Evolutionary conservation across 2,888 invertebrate species (phyloP).

Genomic region (Sphaerophoria taeniata): DNA sequence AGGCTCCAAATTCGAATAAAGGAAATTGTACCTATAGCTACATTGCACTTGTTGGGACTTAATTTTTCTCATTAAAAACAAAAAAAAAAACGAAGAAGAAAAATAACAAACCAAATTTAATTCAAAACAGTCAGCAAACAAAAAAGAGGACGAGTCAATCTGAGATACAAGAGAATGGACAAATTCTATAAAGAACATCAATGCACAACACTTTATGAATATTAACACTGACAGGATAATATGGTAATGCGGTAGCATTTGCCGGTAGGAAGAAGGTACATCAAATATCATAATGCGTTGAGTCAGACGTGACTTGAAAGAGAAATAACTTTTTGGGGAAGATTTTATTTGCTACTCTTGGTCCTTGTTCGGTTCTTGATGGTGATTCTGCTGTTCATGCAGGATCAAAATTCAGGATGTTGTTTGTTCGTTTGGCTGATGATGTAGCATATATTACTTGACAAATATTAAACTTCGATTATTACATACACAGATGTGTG

Average conservation of each 20-base stretch:
- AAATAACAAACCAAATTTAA: constrained; percentile 31
- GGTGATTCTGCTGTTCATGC: neutral
- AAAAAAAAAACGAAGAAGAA: neutral
- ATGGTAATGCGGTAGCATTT: constrained; percentile 42
- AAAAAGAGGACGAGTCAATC: constrained; percentile 53
- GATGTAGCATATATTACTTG: constrained; percentile 13
- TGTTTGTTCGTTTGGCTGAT: constrained; percentile 25
- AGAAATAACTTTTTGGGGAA: constrained; percentile 5
- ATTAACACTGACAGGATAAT: constrained; percentile 55
- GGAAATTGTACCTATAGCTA: constrained; percentile 5
- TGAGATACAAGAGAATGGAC: constrained; percentile 40
- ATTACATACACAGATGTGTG: neutral
- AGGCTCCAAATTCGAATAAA: neutral
- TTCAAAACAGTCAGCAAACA: neutral
- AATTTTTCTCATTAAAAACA: neutral
- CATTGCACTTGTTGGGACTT: no score
- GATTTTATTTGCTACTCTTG: constrained; percentile 10
- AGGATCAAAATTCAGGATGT: constrained; percentile 15
- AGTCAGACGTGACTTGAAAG: constrained; percentile 56
- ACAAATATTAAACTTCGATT: constrained; percentile 34
- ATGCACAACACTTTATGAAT: constrained; percentile 66
- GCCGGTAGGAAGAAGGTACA: constrained; percentile 47
- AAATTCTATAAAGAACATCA: constrained; percentile 60
- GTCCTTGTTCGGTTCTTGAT: neutral
- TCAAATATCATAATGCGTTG: constrained; percentile 63